Evolutionary conservation across 2,797 vertebrate species (phyloP).

Genomic region (Coregonus sp.): DNA sequence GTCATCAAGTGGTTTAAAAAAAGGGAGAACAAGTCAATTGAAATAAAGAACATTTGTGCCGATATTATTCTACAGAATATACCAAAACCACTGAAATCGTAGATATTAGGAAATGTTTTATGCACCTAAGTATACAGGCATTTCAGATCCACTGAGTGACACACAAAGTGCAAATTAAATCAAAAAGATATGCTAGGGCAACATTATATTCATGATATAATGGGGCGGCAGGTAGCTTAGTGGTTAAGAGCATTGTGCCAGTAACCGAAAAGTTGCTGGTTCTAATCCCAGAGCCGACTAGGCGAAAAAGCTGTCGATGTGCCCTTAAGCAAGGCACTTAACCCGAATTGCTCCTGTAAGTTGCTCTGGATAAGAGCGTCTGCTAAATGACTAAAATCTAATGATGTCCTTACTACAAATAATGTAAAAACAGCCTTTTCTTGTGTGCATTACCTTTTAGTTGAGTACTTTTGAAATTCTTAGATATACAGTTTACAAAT

Average conservation of each 20-base stretch:
- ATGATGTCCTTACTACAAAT: background rate
- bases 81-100: background rate
- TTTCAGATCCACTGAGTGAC: background rate
- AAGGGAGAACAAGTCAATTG: background rate
- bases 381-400: background rate
- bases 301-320: too few species aligned
- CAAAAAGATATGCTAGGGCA: background rate
- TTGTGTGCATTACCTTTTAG: background rate
- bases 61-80: background rate
- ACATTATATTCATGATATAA: background rate
- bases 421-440: background rate
- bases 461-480: conserved; percentile 2
- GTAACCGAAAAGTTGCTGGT: too few species aligned
- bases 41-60: background rate
- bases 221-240: too few species aligned
- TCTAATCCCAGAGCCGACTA: too few species aligned
- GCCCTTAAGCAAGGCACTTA: too few species aligned
- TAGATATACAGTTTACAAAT: background rate
- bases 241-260: too few species aligned
- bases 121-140: background rate
- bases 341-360: too few species aligned
- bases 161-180: background rate
- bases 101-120: background rate
- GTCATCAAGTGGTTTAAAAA: background rate
- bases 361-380: too few species aligned